Conservation (phyloP, 2,888 invertebrate species). For the Busseola fusca region DNA sequence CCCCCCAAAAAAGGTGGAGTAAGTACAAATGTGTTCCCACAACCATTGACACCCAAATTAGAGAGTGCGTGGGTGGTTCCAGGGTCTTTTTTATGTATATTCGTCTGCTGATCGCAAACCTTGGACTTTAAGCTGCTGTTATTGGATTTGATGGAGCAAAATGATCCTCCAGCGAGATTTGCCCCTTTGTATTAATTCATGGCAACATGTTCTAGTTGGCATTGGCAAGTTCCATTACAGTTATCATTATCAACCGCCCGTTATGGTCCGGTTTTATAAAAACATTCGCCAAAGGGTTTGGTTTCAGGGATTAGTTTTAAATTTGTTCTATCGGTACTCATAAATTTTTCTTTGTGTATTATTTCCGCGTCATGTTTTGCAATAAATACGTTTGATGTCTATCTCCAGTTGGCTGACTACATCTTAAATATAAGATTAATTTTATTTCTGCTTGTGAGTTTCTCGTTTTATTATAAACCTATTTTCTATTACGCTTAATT, state of each 20-base stretch:
- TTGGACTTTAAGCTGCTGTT: too few relatives aligned
- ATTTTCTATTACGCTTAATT: too few relatives aligned
- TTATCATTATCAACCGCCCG: neutral
- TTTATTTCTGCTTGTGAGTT: neutral
- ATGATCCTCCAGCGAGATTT: too few relatives aligned
- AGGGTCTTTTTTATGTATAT: too few relatives aligned
- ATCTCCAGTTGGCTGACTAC: neutral
- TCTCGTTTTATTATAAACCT: neutral
- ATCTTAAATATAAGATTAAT: neutral
- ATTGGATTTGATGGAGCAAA: too few relatives aligned
- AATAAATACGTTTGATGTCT: neutral
- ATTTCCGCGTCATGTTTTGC: neutral
- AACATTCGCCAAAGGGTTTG: neutral
- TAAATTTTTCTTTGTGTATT: neutral
- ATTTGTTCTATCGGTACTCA: neutral
- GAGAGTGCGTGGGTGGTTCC: neutral
- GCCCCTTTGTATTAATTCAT: too few relatives aligned
- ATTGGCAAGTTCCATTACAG: neutral
- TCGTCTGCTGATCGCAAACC: too few relatives aligned
- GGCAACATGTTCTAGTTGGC: neutral
- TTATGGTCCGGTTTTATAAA: neutral
- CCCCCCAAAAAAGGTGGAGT: too few relatives aligned
- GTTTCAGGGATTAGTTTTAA: neutral
- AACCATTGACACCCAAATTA: neutral
- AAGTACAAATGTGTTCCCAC: neutral